A percentile compares a stretch with the other conserved stretches of the same genome.
These are phyloP conservation scores for Strix occidentalis DNA, from an alignment of 2,797 vertebrate species.

Conservation along the genomic window DNA sequence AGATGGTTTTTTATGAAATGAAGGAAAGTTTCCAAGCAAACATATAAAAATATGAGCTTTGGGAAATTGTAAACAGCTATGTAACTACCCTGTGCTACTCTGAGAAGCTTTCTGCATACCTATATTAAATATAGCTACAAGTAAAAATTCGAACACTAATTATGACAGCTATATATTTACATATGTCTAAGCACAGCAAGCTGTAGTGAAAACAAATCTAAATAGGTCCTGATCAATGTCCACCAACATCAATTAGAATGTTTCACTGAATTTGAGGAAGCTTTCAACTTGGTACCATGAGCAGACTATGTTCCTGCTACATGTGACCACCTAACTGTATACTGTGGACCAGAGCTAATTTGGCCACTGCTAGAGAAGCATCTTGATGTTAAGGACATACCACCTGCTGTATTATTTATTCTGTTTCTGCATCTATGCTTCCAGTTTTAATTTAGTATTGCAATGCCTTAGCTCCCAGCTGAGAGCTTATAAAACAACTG, in stretches of 20 bases:
- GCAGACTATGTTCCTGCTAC: not conserved
- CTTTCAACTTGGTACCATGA: not conserved
- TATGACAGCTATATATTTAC: not conserved
- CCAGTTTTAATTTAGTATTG: conserved; percentile 50
- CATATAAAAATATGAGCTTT: not conserved
- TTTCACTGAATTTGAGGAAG: not conserved
- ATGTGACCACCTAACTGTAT: not conserved
- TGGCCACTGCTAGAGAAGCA: not conserved
- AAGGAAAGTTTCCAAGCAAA: not conserved
- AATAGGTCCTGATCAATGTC: not conserved
- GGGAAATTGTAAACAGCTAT: not conserved
- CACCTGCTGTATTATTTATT: conserved; percentile 52
- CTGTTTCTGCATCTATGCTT: conserved; percentile 11
- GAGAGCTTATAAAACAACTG: conserved; percentile 18
- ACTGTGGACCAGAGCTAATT: not conserved
- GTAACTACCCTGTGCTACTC: not conserved
- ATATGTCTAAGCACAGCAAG: not conserved
- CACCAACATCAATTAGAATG: not conserved
- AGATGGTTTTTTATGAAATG: not conserved
- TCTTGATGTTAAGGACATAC: conserved; percentile 17
- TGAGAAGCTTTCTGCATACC: not conserved
- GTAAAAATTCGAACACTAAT: not conserved
- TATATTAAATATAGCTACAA: not conserved
- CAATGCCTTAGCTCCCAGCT: conserved; percentile 32
- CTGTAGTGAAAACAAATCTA: not conserved